A percentile compares a stretch with the other conserved stretches of the same genome.
Conservation (phyloP, 2,888 invertebrate species). For the Napeogenes inachia region DNA sequence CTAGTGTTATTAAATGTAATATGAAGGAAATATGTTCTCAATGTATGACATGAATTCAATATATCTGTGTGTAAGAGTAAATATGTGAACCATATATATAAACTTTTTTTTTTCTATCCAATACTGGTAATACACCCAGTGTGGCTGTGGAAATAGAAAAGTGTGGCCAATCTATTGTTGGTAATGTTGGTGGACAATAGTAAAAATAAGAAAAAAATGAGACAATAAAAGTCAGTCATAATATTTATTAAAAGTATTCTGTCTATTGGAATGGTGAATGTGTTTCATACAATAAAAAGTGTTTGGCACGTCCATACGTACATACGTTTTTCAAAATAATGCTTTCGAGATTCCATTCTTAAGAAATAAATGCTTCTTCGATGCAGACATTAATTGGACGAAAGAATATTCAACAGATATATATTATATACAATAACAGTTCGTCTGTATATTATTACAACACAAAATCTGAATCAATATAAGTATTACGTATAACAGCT, state of each 20-base stretch:
- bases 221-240: constrained; percentile 65
- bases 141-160: too few species aligned
- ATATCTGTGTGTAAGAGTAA: constrained; percentile 1
- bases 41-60: not conserved
- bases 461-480: constrained; percentile 7
- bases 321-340: constrained; percentile 45
- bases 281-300: constrained; percentile 43
- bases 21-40: not conserved
- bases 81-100: not conserved
- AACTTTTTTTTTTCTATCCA: not conserved
- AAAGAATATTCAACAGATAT: constrained; percentile 52
- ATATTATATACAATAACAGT: constrained; percentile 58
- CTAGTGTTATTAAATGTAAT: not conserved
- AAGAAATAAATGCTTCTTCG: constrained; percentile 62
- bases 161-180: too few species aligned
- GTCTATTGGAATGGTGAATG: constrained; percentile 68
- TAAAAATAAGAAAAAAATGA: constrained; percentile 19
- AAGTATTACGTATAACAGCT: constrained; percentile 10
- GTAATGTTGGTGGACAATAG: not conserved
- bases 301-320: constrained; percentile 57
- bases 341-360: constrained; percentile 61
- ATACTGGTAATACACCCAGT: too few species aligned
- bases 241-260: constrained; percentile 58
- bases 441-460: constrained; percentile 10
- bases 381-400: constrained; percentile 51